Base-by-base conservation (phyloP, 2,113 vertebrate genomes). In the Falcunculus frontatus region DNA sequence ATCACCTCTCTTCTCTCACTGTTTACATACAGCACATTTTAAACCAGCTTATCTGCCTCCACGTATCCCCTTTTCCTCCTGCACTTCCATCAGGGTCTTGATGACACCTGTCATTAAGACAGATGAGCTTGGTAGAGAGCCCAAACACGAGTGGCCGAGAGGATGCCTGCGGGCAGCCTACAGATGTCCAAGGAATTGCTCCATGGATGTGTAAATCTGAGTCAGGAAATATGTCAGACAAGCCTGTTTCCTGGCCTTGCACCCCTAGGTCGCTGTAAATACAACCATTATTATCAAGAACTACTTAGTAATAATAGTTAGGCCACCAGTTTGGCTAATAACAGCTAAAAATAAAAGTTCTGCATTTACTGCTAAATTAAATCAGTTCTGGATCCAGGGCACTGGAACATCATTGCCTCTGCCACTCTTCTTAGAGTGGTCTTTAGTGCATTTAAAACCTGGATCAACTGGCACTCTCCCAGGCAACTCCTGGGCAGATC, bases 171-270 rank as follows among this genome's bases (percentile, higher is more conserved):
- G 3, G 86, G 83, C 88, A 90, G 47, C 23, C 50, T 35, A 86
- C 93, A 95, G 89, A 78, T 95, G 77, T 69, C 89, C 86, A 25
- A 89, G 86, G 64, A 89, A 88, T 77, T 90, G 79, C 30, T 65
- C 10, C 18, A 26, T 86, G 72, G 89, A 55, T 92, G 80, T 64
- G 60, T 75, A 86, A 90, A 93, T 52, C 64, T 59, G 68, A 86
- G 76, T 17, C 94, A 95, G 95, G 95, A 97, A 97, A 92, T 52
- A 67, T 67, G 94, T 87, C 89, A 90, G 90, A 95, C 89, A 89
- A 95, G 60, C 76, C 95, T 96, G 95, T 95, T 97, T 96, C 96
- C 96, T 96, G 94, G 89, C 95, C 94, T 95, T 87, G 76, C 64
- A 95, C 95, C 76, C 64, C 70, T 49, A 63, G 89, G 94, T 95